Evolutionary conservation across 2,888 invertebrate species (phyloP), one percentile per base, ranked within the genome.

Genomic region (Schizaphis graminum): DNA sequence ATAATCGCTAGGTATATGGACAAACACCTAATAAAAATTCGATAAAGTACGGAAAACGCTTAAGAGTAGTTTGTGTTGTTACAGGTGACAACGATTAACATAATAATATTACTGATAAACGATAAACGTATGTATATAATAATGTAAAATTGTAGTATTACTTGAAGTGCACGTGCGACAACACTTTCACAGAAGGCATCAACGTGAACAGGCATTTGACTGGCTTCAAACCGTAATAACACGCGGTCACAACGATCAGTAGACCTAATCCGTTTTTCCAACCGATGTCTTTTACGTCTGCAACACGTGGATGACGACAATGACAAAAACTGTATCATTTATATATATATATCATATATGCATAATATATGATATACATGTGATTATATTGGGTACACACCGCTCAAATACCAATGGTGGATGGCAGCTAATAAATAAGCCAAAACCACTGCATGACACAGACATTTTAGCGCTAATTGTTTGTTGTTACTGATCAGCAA

Each of bases 221-320:
- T 26, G 85, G 85, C 21, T 61, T 26, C 4, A 56, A 96, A 95
- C 97, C 96, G 95, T 97, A 97, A 7, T 97, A 95, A 53, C 97
- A 96, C 35, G 96, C 96, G 1, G 97, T 96, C 0, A 98, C 95
- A 0, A 98, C 96, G 56, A 97, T 96, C 0, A 98, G 96, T 95
- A 98, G 97, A 85, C 98, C 98, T 95, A 97, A 97, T 0, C 98
- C 98, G 91, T 97, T 95, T 95, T 98, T 98, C 95, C 95, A 96
- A 61, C 89, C 91, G 7, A 94, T 91, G n/a, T 94, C 85, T 28
- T n/a, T 89, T 41, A 41, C 28, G 13, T 44, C 94, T 94, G 90
- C 16, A 67, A 85, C n/a, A 24, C 28, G 61, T 2, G 21, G 21
- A 61, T 44, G 41, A 0, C 3, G 13, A 53, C 26, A 28, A 56